These are phyloP conservation scores for Ophiothrix spiculata DNA, from an alignment of 35 echinoderm and acorn worm species.

Conservation along the genomic window DNA sequence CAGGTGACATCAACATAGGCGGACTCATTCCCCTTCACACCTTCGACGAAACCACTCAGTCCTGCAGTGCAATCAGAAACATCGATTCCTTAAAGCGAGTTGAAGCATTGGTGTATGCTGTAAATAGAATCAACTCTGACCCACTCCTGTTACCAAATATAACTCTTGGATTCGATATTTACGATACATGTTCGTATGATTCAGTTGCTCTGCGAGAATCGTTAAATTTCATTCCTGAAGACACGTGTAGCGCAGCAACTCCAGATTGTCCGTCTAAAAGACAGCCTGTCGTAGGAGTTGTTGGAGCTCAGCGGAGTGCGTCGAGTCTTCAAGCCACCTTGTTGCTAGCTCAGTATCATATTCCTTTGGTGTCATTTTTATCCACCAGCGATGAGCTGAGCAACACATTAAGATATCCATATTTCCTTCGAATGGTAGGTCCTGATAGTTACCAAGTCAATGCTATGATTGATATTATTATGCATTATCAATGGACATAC, in stretches of 20 bases:
- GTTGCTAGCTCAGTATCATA: conserved; percentile 58
- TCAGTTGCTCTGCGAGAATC: conserved; percentile 59
- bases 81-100: conserved; percentile 59
- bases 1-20: conserved; percentile 75
- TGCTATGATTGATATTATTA: conserved; percentile 79
- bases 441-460: conserved; percentile 83
- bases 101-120: conserved; percentile 88
- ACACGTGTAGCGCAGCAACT: conserved; percentile 11
- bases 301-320: conserved; percentile 76
- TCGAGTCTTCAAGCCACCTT: conserved; percentile 80
- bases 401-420: conserved; percentile 78
- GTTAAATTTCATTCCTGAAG: conserved; percentile 80
- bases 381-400: conserved; percentile 93
- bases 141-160: conserved; percentile 62
- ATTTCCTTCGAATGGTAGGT: conserved; percentile 77
- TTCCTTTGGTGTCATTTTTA: conserved; percentile 84
- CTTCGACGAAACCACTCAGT: conserved; percentile 52
- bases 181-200: conserved; percentile 85
- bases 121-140: conserved; percentile 72
- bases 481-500: conserved; percentile 73
- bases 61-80: conserved; percentile 52
- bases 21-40: conserved; percentile 82
- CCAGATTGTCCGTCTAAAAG: neutral
- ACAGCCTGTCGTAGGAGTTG: conserved; percentile 57
- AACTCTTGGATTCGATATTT: conserved; percentile 84